Percentiles rank a stretch among this genome's conserved stretches.
These are phyloP conservation scores for Crotalus horridus DNA, from an alignment of 2,113 vertebrate genomes.

Conservation along the genomic window DNA sequence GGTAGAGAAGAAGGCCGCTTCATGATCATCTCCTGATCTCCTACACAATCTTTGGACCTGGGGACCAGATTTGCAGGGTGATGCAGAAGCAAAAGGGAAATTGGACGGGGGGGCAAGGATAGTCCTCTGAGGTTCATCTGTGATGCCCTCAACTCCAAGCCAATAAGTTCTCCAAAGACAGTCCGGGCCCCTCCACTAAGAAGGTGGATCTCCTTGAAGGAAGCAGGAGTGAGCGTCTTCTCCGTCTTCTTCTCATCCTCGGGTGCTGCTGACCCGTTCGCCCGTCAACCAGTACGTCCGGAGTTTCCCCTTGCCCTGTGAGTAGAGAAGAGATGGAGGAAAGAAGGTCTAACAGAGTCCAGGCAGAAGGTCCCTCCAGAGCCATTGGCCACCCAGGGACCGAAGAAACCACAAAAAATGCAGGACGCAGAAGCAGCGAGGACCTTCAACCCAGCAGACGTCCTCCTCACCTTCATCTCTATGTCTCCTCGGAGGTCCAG, in stretches of 20 bases:
- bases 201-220: neutral
- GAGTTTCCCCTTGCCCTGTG: slow-evolving; percentile 82
- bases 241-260: slow-evolving; percentile 44
- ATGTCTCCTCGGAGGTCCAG: slow-evolving; percentile 83
- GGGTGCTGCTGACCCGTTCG: slow-evolving; percentile 59
- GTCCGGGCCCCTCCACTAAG: neutral
- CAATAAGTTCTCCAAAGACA: neutral
- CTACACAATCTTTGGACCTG: neutral
- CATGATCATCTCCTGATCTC: no score
- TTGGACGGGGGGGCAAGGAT: no score
- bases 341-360: no score
- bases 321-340: neutral
- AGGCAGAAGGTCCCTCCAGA: neutral
- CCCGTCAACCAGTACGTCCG: slow-evolving; percentile 85
- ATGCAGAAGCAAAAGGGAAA: neutral
- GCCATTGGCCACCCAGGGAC: neutral
- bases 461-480: slow-evolving; percentile 78
- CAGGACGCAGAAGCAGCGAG: neutral
- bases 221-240: neutral
- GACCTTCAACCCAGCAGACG: neutral
- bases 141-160: neutral
- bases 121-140: neutral
- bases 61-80: neutral
- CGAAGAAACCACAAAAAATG: neutral
- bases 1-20: neutral